phyloP scores from a whole-genome alignment of 1,140 invertebrate genomes.

The Drosophila pseudoobscura region DNA sequence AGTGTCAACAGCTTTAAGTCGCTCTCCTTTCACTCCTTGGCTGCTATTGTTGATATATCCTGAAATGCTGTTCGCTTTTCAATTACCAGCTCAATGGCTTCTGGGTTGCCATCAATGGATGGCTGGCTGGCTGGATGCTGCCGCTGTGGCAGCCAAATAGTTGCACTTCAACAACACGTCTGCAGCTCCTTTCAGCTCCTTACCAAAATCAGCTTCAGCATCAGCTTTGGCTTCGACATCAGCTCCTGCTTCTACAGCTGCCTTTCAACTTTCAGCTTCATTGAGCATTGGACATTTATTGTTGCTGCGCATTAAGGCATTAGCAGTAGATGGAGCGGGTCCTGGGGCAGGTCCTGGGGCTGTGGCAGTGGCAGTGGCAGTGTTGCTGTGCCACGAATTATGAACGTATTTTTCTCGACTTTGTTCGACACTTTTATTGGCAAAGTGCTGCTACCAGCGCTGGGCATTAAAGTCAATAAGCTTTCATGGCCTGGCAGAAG shows the following conservation, averaged over 20 bases:
- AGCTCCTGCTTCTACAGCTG: constrained; percentile 8
- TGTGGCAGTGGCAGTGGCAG: neutral
- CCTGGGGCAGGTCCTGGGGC: neutral
- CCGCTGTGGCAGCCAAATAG: constrained; percentile 44
- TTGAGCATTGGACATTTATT: constrained; percentile 74
- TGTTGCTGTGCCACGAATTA: constrained; percentile 41
- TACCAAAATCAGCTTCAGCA: constrained; percentile 18
- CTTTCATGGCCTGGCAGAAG: constrained; percentile 16
- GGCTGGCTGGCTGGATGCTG: neutral
- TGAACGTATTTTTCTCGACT: constrained; percentile 54
- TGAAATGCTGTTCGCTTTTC: constrained; percentile 41
- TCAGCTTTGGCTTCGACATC: constrained; percentile 17
- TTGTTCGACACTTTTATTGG: constrained; percentile 70
- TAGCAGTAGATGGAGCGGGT: constrained; percentile 26
- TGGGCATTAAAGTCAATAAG: constrained; percentile 63
- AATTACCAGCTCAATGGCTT: constrained; percentile 67
- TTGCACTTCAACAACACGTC: constrained; percentile 50
- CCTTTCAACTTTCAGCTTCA: constrained; percentile 59
- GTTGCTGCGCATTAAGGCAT: constrained; percentile 64
- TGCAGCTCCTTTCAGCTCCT: constrained; percentile 6
- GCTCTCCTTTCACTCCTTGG: constrained; percentile 39
- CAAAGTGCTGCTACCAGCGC: constrained; percentile 18
- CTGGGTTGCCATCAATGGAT: constrained; percentile 30
- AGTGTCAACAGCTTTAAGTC: constrained; percentile 68
- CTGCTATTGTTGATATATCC: constrained; percentile 15